phyloP scores from a whole-genome alignment of 2,797 vertebrate genomes.

The Enteromius viviparus region DNA sequence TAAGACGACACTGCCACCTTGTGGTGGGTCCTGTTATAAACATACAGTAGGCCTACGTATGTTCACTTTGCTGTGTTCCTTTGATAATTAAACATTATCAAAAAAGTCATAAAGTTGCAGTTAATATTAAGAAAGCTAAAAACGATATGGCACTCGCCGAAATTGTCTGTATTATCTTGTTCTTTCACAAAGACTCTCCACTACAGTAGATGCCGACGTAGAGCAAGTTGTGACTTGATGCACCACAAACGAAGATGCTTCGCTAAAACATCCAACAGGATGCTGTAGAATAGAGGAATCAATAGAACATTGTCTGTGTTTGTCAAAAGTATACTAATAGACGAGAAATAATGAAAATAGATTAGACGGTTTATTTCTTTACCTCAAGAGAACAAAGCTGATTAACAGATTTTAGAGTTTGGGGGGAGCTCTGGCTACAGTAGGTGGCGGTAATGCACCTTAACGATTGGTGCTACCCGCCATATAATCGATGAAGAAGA shows the following conservation, averaged over 20 bases:
- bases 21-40: not conserved
- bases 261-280: not conserved
- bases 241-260: not conserved
- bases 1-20: conserved; percentile 5
- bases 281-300: not conserved
- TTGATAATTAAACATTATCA: not conserved
- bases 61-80: not conserved
- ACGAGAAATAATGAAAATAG: not conserved
- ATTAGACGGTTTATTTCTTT: too few species aligned
- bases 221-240: not conserved
- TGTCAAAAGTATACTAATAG: not conserved
- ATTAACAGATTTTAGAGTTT: too few species aligned
- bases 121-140: not conserved
- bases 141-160: not conserved
- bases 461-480: not conserved
- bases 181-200: not conserved
- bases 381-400: too few species aligned
- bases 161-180: not conserved
- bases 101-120: not conserved
- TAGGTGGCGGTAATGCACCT: not conserved
- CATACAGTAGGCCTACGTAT: not conserved
- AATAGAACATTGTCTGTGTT: not conserved
- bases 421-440: not conserved
- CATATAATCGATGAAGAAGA: not conserved
- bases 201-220: not conserved